phyloP scores from a whole-genome alignment of 2,113 vertebrate species.

The Zosterops lateralis region DNA sequence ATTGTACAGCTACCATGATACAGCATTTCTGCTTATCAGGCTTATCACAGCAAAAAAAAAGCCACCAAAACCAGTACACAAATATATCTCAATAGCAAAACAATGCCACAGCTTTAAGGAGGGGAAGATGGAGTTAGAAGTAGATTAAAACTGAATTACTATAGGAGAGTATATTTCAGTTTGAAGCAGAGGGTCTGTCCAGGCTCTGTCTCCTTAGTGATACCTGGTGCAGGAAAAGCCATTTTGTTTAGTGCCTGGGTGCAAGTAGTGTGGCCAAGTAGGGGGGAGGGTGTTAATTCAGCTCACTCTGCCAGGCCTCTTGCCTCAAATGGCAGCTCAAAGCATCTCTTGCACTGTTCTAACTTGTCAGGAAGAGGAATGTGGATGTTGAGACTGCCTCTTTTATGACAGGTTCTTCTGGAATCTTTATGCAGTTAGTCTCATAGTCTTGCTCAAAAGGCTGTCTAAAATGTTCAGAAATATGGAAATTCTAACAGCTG shows the following conservation, averaged over 20 bases:
- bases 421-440: not conserved
- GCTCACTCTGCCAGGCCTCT: not conserved
- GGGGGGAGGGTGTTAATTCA: not conserved
- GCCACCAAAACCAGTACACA: not conserved
- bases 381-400: not conserved
- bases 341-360: slow-evolving; percentile 19
- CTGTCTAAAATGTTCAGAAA: not conserved
- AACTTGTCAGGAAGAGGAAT: slow-evolving; percentile 36
- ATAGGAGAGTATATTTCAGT: not conserved
- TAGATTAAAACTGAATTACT: not conserved
- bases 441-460: not conserved
- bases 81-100: not conserved
- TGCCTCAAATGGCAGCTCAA: not conserved
- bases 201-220: not conserved
- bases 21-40: not conserved
- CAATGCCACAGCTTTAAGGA: not conserved
- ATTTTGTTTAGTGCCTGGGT: not conserved
- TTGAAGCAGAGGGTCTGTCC: not conserved
- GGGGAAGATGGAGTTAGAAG: not conserved
- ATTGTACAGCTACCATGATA: not conserved
- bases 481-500: not conserved
- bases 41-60: not conserved
- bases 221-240: not conserved
- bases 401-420: slow-evolving; percentile 37
- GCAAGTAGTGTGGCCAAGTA: not conserved